Evolutionary conservation across 2,888 invertebrate species (phyloP), one percentile per base, ranked within the genome.

Genomic region (Phortica okadai): DNA sequence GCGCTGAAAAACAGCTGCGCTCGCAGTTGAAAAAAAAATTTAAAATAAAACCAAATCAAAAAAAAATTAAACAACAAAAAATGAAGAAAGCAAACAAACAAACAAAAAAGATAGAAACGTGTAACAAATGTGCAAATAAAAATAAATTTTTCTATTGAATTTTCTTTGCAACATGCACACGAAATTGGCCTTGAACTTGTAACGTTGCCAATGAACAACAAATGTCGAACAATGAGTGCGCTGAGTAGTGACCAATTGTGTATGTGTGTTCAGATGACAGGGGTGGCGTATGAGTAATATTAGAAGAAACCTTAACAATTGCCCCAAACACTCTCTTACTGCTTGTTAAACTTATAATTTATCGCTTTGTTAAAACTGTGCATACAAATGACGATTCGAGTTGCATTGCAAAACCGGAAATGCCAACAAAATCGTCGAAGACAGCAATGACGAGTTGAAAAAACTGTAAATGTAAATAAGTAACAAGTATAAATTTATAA

Each of bases 141-240:
- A 62, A 62, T 62, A 62, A 21, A 62, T 62, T 62, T 62, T 7
- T 69, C n/a, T 45, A 7, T 16, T 70, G 21, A 33, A 21, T 50
- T 66, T 25, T 41, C 7, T 41, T 16, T 33, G 50, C 66, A 62
- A 66, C n/a, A 44, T 62, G 44, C 33, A 21, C 44, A 73, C 6
- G 14, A 44, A 25, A 41, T 50, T 66, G 73, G 75, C 80, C 80
- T 80, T 80, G 80, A 80, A 80, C 80, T 77, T 80, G 78, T 42
- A n/a, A 25, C 25, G n/a, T 16, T 56, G n/a, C 6, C n/a, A 56
- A 56, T n/a, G 16, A 10, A 56, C 14, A 56, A 56, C 56, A 56
- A 56, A 33, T 33, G 33, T 33, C 33, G 33, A 33, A 33, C 3
- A 33, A 33, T 33, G 33, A 2, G 33, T 5, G 50, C 50, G 50